Base-by-base conservation (phyloP, 2,888 invertebrate genomes). In the Himalopsyche kuldschensis region DNA sequence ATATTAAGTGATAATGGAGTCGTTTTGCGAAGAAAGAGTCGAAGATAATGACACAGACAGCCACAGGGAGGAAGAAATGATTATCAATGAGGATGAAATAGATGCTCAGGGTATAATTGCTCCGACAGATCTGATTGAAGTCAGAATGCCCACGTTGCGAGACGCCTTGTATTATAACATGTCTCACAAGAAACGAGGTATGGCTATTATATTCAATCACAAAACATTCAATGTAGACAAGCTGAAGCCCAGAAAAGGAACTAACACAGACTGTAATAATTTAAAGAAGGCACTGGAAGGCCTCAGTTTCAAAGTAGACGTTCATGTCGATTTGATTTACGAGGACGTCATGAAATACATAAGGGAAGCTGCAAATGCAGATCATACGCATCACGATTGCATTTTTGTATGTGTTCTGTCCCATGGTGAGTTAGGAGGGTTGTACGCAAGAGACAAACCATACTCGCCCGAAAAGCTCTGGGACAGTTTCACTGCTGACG, bases 131-230 rank as follows among this genome's bases (percentile, higher is more conserved):
- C 55, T 27, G 20, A 31, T n/a, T 24, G 69, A 81, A 84, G 93
- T 90, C 87, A 91, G 89, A 76, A 95, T 95, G 95, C 93, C 95
- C 10, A 93, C 93, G 0, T 93, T 93, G 82, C 93, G 94, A 86
- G 93, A 95, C 89, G 94, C 95, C 0, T 91, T 93, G 0, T 94
- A 95, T 88, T 98, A 98, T 89, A 96, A 96, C 87, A 98, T 98
- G 97, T 94, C 94, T 87, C 96, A 97, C 89, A 92, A 93, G 87
- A 92, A 94, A 85, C 94, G 98, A 82, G 98, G 98, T 4, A 90
- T 94, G 87, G 98, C 98, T 4, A 89, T 97, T 20, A 96, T 98
- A 88, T 97, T 98, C 88, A 98, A 98, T 89, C 98, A 98, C 89
- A 96, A 96, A 90, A 91, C 93, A 88, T 98, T 98, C 88, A 94